These are phyloP conservation scores for Drosophila azteca DNA, from an alignment of 1,140 invertebrate species.

Conservation along the genomic window DNA sequence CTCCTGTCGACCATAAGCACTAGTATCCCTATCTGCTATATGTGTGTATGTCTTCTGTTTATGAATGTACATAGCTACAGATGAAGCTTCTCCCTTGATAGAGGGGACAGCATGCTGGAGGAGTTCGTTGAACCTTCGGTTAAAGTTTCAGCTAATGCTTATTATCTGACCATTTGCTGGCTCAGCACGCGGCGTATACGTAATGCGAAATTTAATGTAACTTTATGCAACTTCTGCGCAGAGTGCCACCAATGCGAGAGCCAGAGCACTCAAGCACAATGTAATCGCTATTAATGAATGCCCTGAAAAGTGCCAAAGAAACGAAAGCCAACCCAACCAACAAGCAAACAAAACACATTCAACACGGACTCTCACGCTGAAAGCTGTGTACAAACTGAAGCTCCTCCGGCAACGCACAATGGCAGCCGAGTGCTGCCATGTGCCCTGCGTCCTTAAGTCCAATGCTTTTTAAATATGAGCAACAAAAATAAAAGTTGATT, in stretches of 20 bases:
- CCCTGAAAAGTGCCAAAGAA: constrained; percentile 52
- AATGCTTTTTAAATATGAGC: constrained; percentile 43
- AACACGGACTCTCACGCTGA: neutral
- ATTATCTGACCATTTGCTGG: constrained; percentile 69
- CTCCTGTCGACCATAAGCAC: constrained; percentile 18
- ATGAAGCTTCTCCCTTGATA: neutral
- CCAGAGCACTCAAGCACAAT: constrained; percentile 55
- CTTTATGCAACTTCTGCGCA: constrained; percentile 53
- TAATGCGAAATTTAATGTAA: constrained; percentile 71
- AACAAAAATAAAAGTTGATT: constrained; percentile 46
- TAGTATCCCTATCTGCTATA: constrained; percentile 22
- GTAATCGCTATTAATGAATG: constrained; percentile 73
- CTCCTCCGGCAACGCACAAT: constrained; percentile 21
- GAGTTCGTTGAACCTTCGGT: constrained; percentile 31
- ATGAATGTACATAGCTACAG: constrained; percentile 2
- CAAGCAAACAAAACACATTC: constrained; percentile 44
- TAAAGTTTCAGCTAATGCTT: constrained; percentile 50
- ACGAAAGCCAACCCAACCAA: constrained; percentile 36
- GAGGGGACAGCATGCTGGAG: constrained; percentile 14
- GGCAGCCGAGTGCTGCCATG: constrained; percentile 24
- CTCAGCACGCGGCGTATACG: constrained; percentile 64
- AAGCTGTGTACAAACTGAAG: constrained; percentile 37
- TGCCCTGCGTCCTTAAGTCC: constrained; percentile 25
- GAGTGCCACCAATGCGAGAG: neutral
- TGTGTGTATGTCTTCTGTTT: neutral